Base-by-base conservation (phyloP, 2,888 invertebrate genomes). In the Aproaerema taeniolella region DNA sequence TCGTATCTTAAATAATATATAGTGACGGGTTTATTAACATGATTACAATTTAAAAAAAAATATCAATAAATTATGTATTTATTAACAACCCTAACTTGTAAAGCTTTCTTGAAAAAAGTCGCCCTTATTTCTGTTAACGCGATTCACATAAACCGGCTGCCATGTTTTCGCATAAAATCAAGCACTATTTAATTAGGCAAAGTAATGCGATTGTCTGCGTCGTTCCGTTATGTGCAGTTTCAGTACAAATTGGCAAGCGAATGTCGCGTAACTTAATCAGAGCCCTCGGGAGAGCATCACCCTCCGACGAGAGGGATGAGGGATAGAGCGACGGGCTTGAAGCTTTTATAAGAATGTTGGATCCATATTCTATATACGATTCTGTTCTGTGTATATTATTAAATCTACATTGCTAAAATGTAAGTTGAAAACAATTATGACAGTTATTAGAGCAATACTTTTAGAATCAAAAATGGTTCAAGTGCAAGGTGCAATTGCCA, bases 221-320 rank as follows among this genome's bases (percentile, higher is more conserved):
- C 52, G 57, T 56, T 51, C 52, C 55, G 36, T 2, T 17, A 12
- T 50, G 62, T 59, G 45, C 43, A 60, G 29, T 11, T 14, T 11
- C 37, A 11, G 32, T 74, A 81, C 82, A 81, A 82, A 83, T 83
- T 83, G 82, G 75, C 72, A 71, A 63, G 76, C 66, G 77, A 75
- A 79, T 81, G 79, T 74, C 85, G 68, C 67, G 67, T 83, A 83
- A 86, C 78, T 80, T 70, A 79, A 85, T 86, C 71, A 81, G 61
- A 53, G 62, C 79, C 80, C 80, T 61, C 50, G 47, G 41, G 45
- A 42, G 37, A 43, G 47, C n/a, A n/a, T n/a, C n/a, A 55, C 62
- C 65, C 61, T 52, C 51, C 51, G 49, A 54, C 42, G 48, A 39
- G 1, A 12, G 24, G 12, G 31, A 12, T 10, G 24, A 38, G 14